These are phyloP conservation scores for Nomia melanderi DNA, from an alignment of 1,140 invertebrate species.

Conservation along the genomic window DNA sequence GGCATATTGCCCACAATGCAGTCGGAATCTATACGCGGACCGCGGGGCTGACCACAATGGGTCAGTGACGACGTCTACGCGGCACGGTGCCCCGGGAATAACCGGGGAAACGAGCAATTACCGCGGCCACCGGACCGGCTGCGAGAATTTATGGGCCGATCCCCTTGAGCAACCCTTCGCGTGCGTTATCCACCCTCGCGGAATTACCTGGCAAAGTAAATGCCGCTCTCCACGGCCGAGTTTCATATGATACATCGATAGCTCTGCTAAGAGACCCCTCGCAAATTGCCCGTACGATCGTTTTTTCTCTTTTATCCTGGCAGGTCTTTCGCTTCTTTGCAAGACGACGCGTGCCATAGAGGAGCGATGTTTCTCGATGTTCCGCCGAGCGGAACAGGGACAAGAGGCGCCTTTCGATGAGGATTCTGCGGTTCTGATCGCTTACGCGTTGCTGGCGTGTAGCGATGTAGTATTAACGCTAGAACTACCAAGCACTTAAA, in stretches of 20 bases:
- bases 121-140: neutral
- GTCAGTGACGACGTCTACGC: conserved; percentile 51
- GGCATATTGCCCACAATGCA: conserved; percentile 62
- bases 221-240: neutral
- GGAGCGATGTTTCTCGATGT: too few relatives aligned
- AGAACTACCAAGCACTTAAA: too few relatives aligned
- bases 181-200: conserved; percentile 36
- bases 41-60: conserved; percentile 56
- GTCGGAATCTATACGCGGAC: conserved; percentile 59
- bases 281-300: neutral
- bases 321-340: too few relatives aligned
- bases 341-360: too few relatives aligned
- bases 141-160: conserved; percentile 53
- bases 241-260: conserved; percentile 36
- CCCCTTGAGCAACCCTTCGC: conserved; percentile 59
- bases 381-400: too few relatives aligned
- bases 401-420: too few relatives aligned
- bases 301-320: neutral
- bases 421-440: too few relatives aligned
- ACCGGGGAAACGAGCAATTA: conserved; percentile 61
- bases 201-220: conserved; percentile 48
- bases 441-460: too few relatives aligned
- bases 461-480: too few relatives aligned
- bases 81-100: conserved; percentile 31
- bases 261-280: neutral